Evolutionary conservation across 2,888 invertebrate genomes (phyloP), one percentile per base, ranked within the genome.

Genomic region (Stenchaetothrips biformis): DNA sequence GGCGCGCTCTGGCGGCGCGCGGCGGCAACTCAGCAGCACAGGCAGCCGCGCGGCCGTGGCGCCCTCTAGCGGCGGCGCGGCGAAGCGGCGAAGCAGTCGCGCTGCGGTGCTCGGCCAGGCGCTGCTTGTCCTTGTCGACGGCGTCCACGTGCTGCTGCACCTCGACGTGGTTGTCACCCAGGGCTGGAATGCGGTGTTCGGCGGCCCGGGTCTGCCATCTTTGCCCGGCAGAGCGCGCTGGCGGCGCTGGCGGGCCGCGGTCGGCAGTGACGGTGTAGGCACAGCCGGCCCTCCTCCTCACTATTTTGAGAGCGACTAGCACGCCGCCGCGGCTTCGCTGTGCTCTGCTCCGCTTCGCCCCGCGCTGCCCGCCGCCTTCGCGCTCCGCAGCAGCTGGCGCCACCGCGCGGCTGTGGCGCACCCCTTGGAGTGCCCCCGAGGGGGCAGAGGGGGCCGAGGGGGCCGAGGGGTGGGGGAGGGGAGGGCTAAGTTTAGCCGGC

Each of bases 391-490:
- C 67, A 74, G 21, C 25, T 53, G 67, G 21, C 9, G 89, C 89
- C 84, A 86, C 86, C 85, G 90, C 89, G 81, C 87, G 87, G 82
- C 91, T 89, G 1, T 37, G 84, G 89, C 88, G 84, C 90, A 90
- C 85, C 90, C 81, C 85, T 84, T 82, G 87, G 85, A 82, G 83
- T 85, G 84, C 87, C 87, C 83, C 86, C 86, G 86, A 92, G 90
- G 83, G 92, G 91, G 86, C 92, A 92, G 88, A 93, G 93, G 88
- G 92, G 92, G 87, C 92, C 92, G 87, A 92, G 92, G 83, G 92
- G 92, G 87, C 92, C 90, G 87, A 89, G 87, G 87, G 90, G 90
- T 11, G 21, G 25, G 67, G 67, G 21, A 74, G 21, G 11, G 25
- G 67, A 18, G 53, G 67, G 67, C 67, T 74, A 74, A 74, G 21